Percentiles rank a stretch among this genome's conserved stretches.
Evolutionary conservation across 2,888 invertebrate genomes (phyloP).

Genomic region (Psylliodes chrysocephalus): DNA sequence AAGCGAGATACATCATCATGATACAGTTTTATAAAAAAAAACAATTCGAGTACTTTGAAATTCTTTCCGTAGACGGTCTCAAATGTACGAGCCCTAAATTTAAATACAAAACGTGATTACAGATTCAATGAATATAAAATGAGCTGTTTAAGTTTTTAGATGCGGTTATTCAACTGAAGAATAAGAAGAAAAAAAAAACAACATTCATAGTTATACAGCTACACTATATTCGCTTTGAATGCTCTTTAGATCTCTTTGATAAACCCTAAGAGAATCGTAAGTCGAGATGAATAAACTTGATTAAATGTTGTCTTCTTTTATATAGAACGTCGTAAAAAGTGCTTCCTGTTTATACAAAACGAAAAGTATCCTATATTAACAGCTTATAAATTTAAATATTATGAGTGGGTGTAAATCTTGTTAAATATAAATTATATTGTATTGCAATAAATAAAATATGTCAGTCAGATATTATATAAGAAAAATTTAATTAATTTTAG

Average conservation of each 20-base stretch:
- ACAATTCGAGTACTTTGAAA: neutral
- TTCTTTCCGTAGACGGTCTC: constrained; percentile 2
- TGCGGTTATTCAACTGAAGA: constrained; percentile 30
- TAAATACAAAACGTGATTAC: constrained; percentile 33
- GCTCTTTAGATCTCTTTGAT: constrained; percentile 4
- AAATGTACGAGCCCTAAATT: constrained; percentile 24
- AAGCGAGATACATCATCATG: no score
- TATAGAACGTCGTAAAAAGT: neutral
- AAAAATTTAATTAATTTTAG: no score
- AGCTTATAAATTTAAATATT: no score
- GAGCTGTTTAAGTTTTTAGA: constrained; percentile 34
- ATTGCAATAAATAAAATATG: no score
- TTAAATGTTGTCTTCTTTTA: constrained; percentile 4
- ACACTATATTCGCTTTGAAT: constrained; percentile 12
- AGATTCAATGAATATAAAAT: constrained; percentile 37
- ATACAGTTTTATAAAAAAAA: neutral
- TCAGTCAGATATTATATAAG: no score
- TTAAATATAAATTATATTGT: no score
- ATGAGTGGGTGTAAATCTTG: no score
- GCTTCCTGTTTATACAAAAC: neutral
- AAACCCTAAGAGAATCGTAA: neutral
- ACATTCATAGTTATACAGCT: constrained; percentile 14
- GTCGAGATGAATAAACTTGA: constrained; percentile 1
- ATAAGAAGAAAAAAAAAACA: constrained; percentile 26
- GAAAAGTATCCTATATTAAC: no score